Evolutionary conservation across 2,797 vertebrate genomes (phyloP), one percentile per base, ranked within the genome.

Genomic region (Orestias chungarensis): DNA sequence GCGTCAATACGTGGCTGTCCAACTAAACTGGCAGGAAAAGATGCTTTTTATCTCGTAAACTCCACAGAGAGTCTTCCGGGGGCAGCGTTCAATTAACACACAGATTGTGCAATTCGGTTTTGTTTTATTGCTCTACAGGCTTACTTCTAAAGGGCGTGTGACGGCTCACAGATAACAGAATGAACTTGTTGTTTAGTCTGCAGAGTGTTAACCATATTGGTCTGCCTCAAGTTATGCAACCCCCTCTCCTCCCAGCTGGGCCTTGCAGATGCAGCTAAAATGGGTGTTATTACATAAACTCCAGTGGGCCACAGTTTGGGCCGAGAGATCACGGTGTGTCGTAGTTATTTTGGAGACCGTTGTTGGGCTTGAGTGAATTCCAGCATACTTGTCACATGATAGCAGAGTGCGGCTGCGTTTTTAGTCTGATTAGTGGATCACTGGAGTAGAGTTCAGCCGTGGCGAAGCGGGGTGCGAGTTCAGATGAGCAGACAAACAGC

Each of bases 401-500:
- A 70, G 79, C 80, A 9, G 81, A 59, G 76, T 73, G 72, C 64
- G 68, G 71, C 68, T 59, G 68, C 46, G 69, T 72, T 80, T 64
- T 83, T 82, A 81, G 75, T 66, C 82, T 77, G 80, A 79, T 87
- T 83, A 80, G 75, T 47, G 76, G 87, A 88, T 92, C 88, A 87
- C 66, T 25, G 64, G 70, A 46, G 46, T 52, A 67, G 82, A 57
- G 86, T 74, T 67, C 75, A 67, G 75, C 54, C 18, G 54, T 10
- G 33, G 7, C 1, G 29, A 33, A 57, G 29, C 31, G 20, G 54
- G 54, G 9, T 20, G 18, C 59, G 40, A n/a, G 20, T 38, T 61
- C 33, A 61, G 33, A 38, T 29, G 7, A 40, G 11, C 33, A 40
- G 59, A n/a, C 35, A n/a, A n/a, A n/a, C n/a, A n/a, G n/a, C n/a